Evolutionary conservation across 2,113 vertebrate genomes (phyloP).

Genomic region (Symphodus melops): DNA sequence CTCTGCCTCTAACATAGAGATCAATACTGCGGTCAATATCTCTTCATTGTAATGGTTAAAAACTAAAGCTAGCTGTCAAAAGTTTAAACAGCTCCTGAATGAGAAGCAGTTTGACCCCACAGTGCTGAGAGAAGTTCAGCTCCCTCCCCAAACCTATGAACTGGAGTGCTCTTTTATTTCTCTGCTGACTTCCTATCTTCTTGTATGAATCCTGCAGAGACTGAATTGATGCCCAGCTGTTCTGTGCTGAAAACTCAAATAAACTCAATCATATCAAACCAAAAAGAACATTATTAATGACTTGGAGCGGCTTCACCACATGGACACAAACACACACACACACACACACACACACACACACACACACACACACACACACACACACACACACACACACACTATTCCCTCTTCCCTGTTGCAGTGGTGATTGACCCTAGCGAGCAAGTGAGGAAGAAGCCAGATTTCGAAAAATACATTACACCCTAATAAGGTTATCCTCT

Average conservation of each 20-base stretch:
- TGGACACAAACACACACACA: slow-evolving; percentile 17
- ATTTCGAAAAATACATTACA: slow-evolving; percentile 69
- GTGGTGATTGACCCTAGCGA: slow-evolving; percentile 38
- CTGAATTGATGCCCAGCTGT: slow-evolving; percentile 40
- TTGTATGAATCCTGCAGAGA: slow-evolving; percentile 38
- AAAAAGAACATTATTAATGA: slow-evolving; percentile 65
- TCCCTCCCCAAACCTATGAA: slow-evolving; percentile 17
- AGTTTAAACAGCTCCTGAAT: slow-evolving; percentile 35
- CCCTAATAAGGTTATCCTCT: slow-evolving; percentile 59
- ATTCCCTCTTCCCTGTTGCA: slow-evolving; percentile 25
- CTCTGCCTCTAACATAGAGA: slow-evolving; percentile 34
- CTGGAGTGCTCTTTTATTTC: slow-evolving; percentile 22
- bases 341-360: slow-evolving; percentile 21
- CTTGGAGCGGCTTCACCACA: slow-evolving; percentile 48
- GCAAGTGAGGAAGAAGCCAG: slow-evolving; percentile 48
- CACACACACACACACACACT: slow-evolving; percentile 3
- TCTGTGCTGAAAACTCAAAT: slow-evolving; percentile 45
- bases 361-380: slow-evolving; percentile 20
- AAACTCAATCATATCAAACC: slow-evolving; percentile 46
- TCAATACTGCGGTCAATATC: slow-evolving; percentile 46
- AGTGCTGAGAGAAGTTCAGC: slow-evolving; percentile 3
- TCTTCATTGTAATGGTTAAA: slow-evolving; percentile 14
- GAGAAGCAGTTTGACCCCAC: slow-evolving; percentile 23
- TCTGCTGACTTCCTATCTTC: slow-evolving; percentile 12
- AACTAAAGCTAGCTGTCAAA: slow-evolving; percentile 22